Percentiles rank a stretch among this genome's conserved stretches.
Conservation (phyloP, 2,797 vertebrate genomes). For the Muraenolepis orangiensis region DNA sequence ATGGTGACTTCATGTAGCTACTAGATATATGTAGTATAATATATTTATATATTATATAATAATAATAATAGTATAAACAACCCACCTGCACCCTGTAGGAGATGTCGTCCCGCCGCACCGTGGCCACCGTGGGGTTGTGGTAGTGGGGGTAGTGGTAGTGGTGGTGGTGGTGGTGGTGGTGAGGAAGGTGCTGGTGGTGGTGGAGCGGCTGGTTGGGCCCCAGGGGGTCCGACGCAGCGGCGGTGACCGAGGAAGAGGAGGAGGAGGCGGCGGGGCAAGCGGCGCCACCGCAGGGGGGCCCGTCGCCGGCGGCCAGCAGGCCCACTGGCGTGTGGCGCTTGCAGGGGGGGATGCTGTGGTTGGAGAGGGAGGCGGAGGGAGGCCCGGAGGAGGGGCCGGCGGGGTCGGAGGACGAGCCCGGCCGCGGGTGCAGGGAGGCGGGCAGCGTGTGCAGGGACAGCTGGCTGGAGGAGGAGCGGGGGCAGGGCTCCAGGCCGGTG, state of each 20-base stretch:
- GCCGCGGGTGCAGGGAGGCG: conserved; percentile 91
- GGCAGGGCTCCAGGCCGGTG: conserved; percentile 90
- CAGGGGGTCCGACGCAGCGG: conserved; percentile 55
- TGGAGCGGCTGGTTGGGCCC: conserved; percentile 37
- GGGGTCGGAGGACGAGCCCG: conserved; percentile 79
- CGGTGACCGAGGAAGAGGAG: conserved; percentile 31
- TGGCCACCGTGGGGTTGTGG: conserved; percentile 72
- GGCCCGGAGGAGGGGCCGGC: conserved; percentile 61
- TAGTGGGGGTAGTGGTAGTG: conserved; percentile 74
- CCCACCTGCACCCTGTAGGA: conserved; percentile 94
- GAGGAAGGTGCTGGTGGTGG: background rate
- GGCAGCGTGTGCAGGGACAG: conserved; percentile 92
- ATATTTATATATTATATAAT: no score
- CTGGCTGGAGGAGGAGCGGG: conserved; percentile 95
- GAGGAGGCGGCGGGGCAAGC: background rate
- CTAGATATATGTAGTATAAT: no score
- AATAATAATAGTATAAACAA: no score
- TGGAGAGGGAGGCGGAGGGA: conserved; percentile 86
- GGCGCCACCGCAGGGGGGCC: conserved; percentile 31
- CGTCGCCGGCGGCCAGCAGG: conserved; percentile 86
- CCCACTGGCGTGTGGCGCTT: conserved; percentile 91
- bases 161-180: conserved; percentile 67
- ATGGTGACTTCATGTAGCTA: no score
- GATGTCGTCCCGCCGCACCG: conserved; percentile 87
- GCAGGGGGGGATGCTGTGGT: conserved; percentile 95